Percentiles rank a stretch among this genome's conserved stretches.
Evolutionary conservation across 2,113 vertebrate genomes (phyloP).

Genomic region (Paratilapia polleni): DNA sequence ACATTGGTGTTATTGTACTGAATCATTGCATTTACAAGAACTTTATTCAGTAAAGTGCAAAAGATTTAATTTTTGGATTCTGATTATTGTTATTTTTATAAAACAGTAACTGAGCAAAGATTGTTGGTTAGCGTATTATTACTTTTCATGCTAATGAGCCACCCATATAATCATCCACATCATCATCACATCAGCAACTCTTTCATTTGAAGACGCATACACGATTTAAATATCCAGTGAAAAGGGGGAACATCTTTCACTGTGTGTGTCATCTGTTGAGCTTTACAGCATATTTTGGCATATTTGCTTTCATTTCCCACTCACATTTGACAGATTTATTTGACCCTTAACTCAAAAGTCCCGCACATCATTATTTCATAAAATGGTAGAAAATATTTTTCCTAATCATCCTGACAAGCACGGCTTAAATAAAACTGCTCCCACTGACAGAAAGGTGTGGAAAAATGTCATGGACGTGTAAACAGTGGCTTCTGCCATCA

Average conservation of each 20-base stretch:
- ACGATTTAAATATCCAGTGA: constrained; percentile 12
- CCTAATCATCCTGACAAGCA: neutral
- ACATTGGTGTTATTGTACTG: constrained; percentile 9
- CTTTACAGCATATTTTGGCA: neutral
- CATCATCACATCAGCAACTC: constrained; percentile 7
- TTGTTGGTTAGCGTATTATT: constrained; percentile 6
- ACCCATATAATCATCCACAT: constrained; percentile 16
- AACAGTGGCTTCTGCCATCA: neutral
- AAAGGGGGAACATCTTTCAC: neutral
- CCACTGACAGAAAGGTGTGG: constrained; percentile 3
- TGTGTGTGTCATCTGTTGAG: neutral
- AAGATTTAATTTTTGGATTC: neutral
- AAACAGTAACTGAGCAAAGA: constrained; percentile 19
- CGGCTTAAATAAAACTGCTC: neutral
- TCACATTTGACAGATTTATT: neutral
- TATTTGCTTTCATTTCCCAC: neutral
- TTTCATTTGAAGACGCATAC: constrained; percentile 15
- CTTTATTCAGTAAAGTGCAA: neutral
- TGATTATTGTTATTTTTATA: constrained; percentile 18
- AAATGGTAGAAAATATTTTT: constrained; percentile 5
- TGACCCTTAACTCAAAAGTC: neutral
- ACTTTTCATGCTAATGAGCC: neutral
- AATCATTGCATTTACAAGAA: neutral
- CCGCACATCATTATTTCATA: neutral
- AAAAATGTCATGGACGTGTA: constrained; percentile 10